phyloP scores from a whole-genome alignment of 2,113 vertebrate genomes.

The Ailuropoda melanoleuca region DNA sequence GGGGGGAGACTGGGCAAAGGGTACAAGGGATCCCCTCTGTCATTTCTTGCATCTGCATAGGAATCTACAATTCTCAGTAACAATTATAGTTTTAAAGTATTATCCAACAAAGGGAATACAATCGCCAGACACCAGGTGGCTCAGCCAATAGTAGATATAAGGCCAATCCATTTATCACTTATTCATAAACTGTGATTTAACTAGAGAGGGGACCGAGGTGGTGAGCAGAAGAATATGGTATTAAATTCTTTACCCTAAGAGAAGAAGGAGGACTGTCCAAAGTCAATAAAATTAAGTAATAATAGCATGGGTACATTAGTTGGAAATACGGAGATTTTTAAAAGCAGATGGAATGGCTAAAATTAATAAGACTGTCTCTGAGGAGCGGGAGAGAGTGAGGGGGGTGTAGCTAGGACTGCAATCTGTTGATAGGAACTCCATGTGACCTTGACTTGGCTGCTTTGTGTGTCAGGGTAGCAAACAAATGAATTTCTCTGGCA shows the following conservation, averaged over 20 bases:
- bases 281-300: neutral
- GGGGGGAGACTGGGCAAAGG: neutral
- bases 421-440: accelerated
- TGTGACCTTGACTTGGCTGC: accelerated
- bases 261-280: neutral
- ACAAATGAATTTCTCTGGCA: accelerated
- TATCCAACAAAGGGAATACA: too few relatives aligned
- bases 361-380: neutral
- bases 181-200: accelerated
- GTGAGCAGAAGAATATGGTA: accelerated
- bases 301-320: accelerated
- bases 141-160: accelerated
- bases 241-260: neutral
- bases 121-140: neutral
- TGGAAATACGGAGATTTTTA: neutral
- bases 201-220: neutral
- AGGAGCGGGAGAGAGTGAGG: neutral
- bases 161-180: accelerated
- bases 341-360: accelerated
- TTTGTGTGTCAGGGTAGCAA: neutral
- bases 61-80: neutral
- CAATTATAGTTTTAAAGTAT: neutral
- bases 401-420: accelerated
- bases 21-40: too few relatives aligned
- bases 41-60: accelerated